A percentile compares a stretch with the other conserved stretches of the same genome.
These are phyloP conservation scores for Neotragus moschatus DNA, from an alignment of 2,113 vertebrate species.

Conservation along the genomic window DNA sequence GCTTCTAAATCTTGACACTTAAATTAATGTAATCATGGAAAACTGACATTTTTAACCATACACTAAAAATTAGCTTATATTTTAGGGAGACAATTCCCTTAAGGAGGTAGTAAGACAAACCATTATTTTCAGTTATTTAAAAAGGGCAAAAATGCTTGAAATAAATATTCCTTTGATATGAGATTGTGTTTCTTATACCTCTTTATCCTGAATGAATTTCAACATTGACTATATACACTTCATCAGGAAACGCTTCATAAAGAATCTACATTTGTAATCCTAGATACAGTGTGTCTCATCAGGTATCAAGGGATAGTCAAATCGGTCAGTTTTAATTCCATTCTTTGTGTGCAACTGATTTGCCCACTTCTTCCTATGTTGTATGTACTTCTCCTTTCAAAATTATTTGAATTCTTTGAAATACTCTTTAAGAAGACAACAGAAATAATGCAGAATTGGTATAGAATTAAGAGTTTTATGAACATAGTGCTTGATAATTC, in stretches of 20 bases:
- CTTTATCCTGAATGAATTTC: neutral
- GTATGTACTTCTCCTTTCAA: neutral
- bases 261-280: neutral
- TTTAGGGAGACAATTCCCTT: neutral
- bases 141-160: neutral
- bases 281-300: neutral
- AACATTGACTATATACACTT: neutral
- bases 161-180: neutral
- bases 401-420: neutral
- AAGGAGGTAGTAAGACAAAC: neutral
- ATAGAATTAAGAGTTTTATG: neutral
- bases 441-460: neutral
- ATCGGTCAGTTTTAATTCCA: neutral
- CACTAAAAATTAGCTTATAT: neutral
- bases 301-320: neutral
- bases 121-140: neutral
- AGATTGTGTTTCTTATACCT: neutral
- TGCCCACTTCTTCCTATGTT: neutral
- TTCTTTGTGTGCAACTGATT: neutral
- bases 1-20: neutral
- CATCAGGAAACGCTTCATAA: slow-evolving; percentile 15
- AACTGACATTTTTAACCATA: neutral
- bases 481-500: neutral
- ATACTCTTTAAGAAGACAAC: neutral
- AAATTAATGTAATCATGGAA: neutral